These are phyloP conservation scores for Lithobates pipiens DNA, from an alignment of 2,797 vertebrate species.

Conservation along the genomic window DNA sequence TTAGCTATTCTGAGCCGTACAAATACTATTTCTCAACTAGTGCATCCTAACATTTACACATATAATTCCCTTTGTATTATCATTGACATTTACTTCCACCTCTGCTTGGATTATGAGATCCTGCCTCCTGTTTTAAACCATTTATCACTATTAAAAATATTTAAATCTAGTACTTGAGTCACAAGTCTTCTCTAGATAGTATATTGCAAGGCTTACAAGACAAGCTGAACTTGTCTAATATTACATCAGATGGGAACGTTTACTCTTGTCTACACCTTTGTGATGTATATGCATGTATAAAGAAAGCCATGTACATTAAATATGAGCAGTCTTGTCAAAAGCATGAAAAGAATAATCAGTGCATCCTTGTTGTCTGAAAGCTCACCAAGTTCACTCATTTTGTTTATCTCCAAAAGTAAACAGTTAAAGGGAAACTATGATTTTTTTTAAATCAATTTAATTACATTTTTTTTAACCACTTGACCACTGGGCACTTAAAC, in stretches of 20 bases:
- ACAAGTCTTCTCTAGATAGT: neutral
- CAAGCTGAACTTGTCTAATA: neutral
- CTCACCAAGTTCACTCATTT: too few relatives aligned
- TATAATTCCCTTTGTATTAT: neutral
- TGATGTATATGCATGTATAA: neutral
- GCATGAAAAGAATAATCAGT: too few relatives aligned
- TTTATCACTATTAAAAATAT: neutral
- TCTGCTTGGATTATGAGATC: neutral
- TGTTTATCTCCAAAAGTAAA: too few relatives aligned
- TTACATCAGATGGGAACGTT: neutral
- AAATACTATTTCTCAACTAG: neutral
- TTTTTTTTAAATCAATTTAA: too few relatives aligned
- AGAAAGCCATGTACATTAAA: too few relatives aligned
- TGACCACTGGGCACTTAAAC: too few relatives aligned
- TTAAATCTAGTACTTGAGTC: neutral
- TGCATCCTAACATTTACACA: neutral
- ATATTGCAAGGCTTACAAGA: neutral
- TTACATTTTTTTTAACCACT: too few relatives aligned
- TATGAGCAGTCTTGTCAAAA: too few relatives aligned
- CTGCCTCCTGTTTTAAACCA: neutral
- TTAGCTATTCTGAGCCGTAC: neutral
- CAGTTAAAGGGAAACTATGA: too few relatives aligned
- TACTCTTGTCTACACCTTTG: neutral
- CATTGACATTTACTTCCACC: neutral
- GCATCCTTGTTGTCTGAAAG: too few relatives aligned